Base-by-base conservation (phyloP, 1,140 invertebrate species). In the Cardiocondyla obscurior region DNA sequence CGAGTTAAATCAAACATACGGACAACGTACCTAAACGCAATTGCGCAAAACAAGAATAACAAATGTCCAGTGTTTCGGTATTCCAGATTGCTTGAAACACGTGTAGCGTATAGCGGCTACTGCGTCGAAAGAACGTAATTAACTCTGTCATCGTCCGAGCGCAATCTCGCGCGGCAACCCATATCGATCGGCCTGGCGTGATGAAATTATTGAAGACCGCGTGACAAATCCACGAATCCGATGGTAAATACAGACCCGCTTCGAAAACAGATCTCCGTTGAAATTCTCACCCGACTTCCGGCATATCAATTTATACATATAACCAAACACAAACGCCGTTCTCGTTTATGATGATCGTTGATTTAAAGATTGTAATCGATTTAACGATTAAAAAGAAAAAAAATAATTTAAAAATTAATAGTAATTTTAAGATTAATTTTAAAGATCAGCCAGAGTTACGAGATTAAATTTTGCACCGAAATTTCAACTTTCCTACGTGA, bases 191-290 rank as follows among this genome's bases (percentile, higher is more conserved):
- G n/a, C n/a, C n/a, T 33, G 4, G 28, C 19, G 42, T 22, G 19
- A 77, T 77, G 30, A 65, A 65, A 77, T 65, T 74, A 77, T 65
- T 65, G 33, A 51, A 51, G 39, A 77, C 22, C 60, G 58, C 58
- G 42, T 65, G 60, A 65, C 42, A 19, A 77, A 67, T 77, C 22
- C 19, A 33, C 44, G 33, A 46, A 67, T 67, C 44, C 44, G 28
- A 36, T 12, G 22, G 33, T 12, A 28, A 65, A 33, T 33, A 51
- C 5, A 28, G 1, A 16, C 44, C 19, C 5, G 8, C 3, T 73
- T 39, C 53, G 16, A 73, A 51, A 51, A 49, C 57, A 36, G 5
- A 64, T 76, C 42, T 76, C 28, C 36, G 42, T 30, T n/a, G n/a
- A 30, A 16, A 33, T 33, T 6, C 5, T 55, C 19, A 39, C 3